Evolutionary conservation across 2,113 vertebrate genomes (phyloP), one percentile per base, ranked within the genome.

Genomic region (Paramormyrops kingsleyae): DNA sequence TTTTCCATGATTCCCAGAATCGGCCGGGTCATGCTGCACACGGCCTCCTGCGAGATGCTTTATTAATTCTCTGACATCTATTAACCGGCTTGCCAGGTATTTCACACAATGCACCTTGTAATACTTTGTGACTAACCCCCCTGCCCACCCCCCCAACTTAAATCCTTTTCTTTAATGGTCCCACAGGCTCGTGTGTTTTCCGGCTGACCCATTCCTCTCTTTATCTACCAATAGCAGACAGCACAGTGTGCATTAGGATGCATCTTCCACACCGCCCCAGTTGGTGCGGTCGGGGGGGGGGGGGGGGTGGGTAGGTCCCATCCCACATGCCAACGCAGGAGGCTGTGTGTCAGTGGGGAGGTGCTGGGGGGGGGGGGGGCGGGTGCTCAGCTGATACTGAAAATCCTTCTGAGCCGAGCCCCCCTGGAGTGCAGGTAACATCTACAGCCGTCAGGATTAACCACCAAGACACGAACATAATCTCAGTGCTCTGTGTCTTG

Each of bases 321-420:
- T 39, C 44, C n/a, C 13, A 56, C 50, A 56, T 89, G 35, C 88
- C 92, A 15, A 83, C 77, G 74, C 39, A n/a, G 74, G 74, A 39
- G 74, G 94, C 94, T 95, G 92, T 94, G 93, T 92, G 93, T 92
- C 90, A 92, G 94, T 90, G 92, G 94, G 93, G 93, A 92, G 92
- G 10, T 35, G 10, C n/a, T 59, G 59, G 24, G 59, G 62, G 19
- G 53, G 59, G 24, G 59, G 62, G 59, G 59, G 24, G 56, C 56
- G 56, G 56, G 56, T 27, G n/a, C 31, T 80, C 17, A 92, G 92
- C 93, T 94, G 94, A 95, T 94, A 94, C 62, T 93, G 92, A 92
- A 93, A 93, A 95, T 95, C 94, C 94, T 95, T 95, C 94, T 95
- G 94, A 94, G 94, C 93, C 85, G 2, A 92, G 93, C 90, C 94